These are phyloP conservation scores for Ommatoiulus sabulosus DNA, from an alignment of 2,888 invertebrate species.

Conservation along the genomic window DNA sequence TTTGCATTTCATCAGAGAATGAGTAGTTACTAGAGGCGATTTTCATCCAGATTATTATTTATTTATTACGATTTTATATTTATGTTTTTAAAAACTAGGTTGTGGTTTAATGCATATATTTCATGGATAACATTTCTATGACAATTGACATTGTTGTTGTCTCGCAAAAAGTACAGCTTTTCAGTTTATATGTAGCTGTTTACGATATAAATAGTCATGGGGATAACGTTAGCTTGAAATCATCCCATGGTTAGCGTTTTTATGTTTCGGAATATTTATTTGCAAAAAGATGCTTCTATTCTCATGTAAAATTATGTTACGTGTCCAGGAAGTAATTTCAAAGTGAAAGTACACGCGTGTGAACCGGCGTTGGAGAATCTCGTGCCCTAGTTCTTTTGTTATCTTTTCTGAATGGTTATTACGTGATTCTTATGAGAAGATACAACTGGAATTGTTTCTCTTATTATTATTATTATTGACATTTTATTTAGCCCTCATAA, in stretches of 20 bases:
- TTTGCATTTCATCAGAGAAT: no score
- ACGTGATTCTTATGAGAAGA: slow-evolving; percentile 2
- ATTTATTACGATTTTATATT: not conserved
- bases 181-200: not conserved
- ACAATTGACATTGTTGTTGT: not conserved
- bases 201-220: not conserved
- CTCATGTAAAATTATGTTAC: not conserved
- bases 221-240: not conserved
- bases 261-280: not conserved
- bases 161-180: not conserved
- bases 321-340: slow-evolving; percentile 18
- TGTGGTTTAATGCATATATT: not conserved
- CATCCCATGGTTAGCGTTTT: not conserved
- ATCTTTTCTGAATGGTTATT: not conserved
- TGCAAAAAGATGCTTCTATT: not conserved
- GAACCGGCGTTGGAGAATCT: not conserved
- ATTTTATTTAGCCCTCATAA: not conserved
- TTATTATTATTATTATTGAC: slow-evolving; percentile 32
- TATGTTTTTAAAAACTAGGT: not conserved
- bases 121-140: not conserved
- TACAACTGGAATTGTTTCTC: not conserved
- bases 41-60: not conserved
- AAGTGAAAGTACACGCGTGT: slow-evolving; percentile 11
- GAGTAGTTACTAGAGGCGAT: no score
- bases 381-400: slow-evolving; percentile 25